Percentiles rank a stretch among this genome's conserved stretches.
phyloP scores from a whole-genome alignment of 2,797 vertebrate species.

The Philypnodon macrostomus region DNA sequence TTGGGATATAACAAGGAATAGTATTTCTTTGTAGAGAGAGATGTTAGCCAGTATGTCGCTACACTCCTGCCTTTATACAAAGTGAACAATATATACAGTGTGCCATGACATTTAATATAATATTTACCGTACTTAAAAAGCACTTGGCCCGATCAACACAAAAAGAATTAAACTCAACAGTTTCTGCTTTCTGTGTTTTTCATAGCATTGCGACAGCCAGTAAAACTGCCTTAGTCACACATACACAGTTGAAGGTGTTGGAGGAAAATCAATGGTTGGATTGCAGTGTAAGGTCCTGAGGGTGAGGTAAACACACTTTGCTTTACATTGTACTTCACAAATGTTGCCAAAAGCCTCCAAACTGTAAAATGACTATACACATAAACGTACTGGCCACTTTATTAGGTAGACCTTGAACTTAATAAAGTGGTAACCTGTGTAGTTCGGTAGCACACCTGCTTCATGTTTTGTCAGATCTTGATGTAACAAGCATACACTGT shows the following conservation, averaged over 20 bases:
- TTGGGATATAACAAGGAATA: too few species aligned
- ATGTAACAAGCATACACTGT: too few species aligned
- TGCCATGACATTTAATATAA: conserved; percentile 3
- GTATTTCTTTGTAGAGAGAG: too few species aligned
- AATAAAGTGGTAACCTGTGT: too few species aligned
- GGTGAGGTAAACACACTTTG: conserved; percentile 62
- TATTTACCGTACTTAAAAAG: conserved; percentile 17
- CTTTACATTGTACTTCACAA: conserved; percentile 50
- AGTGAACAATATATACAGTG: background rate
- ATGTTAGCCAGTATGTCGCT: conserved; percentile 1
- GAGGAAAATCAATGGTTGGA: conserved; percentile 66
- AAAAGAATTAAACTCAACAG: conserved; percentile 28
- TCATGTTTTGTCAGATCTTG: too few species aligned
- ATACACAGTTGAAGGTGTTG: conserved; percentile 60
- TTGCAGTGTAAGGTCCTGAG: conserved; percentile 59
- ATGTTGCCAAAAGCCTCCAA: conserved; percentile 37
- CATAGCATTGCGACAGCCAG: conserved; percentile 49
- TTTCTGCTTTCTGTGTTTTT: conserved; percentile 48
- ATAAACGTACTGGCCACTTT: too few species aligned
- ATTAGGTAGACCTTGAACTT: too few species aligned
- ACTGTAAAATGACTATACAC: background rate
- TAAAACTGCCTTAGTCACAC: conserved; percentile 69
- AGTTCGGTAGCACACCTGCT: too few species aligned
- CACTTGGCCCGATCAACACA: conserved; percentile 13
- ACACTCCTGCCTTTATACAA: background rate